Conservation (phyloP, 2,888 invertebrate species). For the Rotaria sp. region DNA sequence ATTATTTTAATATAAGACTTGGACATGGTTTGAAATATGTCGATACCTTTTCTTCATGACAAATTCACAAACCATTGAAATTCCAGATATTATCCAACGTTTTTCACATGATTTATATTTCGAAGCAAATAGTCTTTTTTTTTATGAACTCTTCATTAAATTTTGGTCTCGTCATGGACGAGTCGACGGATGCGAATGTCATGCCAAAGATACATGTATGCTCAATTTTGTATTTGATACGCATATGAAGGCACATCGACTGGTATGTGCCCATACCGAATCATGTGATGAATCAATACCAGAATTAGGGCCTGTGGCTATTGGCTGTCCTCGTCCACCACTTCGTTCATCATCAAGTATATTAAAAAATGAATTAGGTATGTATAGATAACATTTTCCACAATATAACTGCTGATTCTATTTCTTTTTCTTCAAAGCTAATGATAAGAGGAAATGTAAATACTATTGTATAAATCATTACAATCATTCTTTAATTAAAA, state of each 20-base stretch:
- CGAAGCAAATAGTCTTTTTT: not conserved
- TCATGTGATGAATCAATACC: not conserved
- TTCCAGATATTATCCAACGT: not conserved
- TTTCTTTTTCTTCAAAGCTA: not conserved
- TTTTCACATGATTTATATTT: not conserved
- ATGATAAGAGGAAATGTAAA: not conserved
- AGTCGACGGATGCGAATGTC: not conserved
- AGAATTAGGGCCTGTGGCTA: not conserved
- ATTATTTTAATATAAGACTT: not conserved
- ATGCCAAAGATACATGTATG: not conserved
- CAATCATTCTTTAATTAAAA: not conserved
- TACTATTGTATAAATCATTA: not conserved
- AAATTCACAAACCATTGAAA: not conserved
- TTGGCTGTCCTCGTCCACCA: not conserved
- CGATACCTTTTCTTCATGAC: not conserved
- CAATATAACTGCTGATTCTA: not conserved
- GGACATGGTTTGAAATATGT: not conserved
- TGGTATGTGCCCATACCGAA: not conserved
- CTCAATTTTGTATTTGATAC: not conserved
- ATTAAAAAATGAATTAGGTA: not conserved
- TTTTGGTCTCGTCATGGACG: not conserved
- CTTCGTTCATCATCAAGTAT: not conserved
- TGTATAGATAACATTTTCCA: not conserved
- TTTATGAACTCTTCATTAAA: not conserved
- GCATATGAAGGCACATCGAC: not conserved